phyloP scores from a whole-genome alignment of 1,140 invertebrate species.

The Pogonomyrmex barbatus region DNA sequence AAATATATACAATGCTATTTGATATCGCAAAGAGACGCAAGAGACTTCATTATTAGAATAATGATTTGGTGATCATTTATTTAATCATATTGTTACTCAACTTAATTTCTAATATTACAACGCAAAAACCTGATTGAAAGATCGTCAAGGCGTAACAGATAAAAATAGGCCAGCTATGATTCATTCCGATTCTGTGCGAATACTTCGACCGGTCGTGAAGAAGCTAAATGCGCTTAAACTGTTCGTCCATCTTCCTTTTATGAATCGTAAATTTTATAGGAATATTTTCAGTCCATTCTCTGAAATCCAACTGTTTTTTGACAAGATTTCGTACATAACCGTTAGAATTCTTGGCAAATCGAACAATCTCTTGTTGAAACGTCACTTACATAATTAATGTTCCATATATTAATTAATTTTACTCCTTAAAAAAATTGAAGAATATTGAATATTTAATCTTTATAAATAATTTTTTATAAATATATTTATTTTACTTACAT shows the following conservation, averaged over 20 bases:
- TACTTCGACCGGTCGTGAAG: background rate
- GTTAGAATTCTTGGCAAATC: constrained; percentile 50
- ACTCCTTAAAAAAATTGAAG: background rate
- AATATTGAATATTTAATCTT: background rate
- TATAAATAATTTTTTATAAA: background rate
- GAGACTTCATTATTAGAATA: constrained; percentile 19
- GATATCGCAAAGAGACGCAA: background rate
- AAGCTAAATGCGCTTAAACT: constrained; percentile 42
- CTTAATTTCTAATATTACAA: constrained; percentile 11
- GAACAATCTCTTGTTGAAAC: background rate
- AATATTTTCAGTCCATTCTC: constrained; percentile 4
- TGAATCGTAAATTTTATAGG: constrained; percentile 63
- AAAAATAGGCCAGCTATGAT: constrained; percentile 6
- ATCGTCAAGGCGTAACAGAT: background rate
- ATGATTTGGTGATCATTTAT: background rate
- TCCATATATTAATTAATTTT: constrained; percentile 39
- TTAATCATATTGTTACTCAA: background rate
- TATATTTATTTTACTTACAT: background rate
- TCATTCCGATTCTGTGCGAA: constrained; percentile 17
- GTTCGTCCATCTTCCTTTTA: constrained; percentile 16
- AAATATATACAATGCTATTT: background rate
- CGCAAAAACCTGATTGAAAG: background rate
- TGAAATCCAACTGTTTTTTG: constrained; percentile 31
- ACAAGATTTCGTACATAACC: constrained; percentile 18
- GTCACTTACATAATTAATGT: background rate